Evolutionary conservation across 2,797 vertebrate genomes (phyloP), one percentile per base, ranked within the genome.

Genomic region (Aeoliscus strigatus): DNA sequence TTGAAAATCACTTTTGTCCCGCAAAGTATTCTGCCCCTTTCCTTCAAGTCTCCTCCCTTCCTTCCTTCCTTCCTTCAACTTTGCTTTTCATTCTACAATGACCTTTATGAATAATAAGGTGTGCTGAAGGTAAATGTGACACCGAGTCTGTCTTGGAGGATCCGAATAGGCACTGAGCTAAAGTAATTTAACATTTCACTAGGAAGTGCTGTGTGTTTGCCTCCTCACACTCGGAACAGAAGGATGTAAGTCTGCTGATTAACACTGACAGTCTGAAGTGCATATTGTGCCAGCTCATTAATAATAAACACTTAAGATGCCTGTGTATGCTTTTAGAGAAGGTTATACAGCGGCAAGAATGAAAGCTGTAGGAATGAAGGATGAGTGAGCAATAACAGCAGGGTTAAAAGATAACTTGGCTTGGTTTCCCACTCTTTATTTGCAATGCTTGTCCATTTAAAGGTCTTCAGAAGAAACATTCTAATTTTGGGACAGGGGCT

Each of bases 41-140:
- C 13, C 40, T 51, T 40, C 46, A 42, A n/a, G n/a, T n/a, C n/a
- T n/a, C n/a, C n/a, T n/a, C n/a, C n/a, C n/a, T n/a, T n/a, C n/a
- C n/a, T n/a, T 30, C 33, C 39, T 24, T 50, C 23, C 27, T 67
- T 65, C 51, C 54, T 48, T 56, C 44, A 70, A 37, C 40, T 62
- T 60, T 48, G 41, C 44, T 72, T 66, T 67, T 52, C 47, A 51
- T 71, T 39, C 38, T 29, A 49, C 8, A 46, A 57, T 80, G 77
- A 86, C 81, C 80, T 83, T 85, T 79, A 79, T 80, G 63, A 82
- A 75, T 77, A 79, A 81, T 75, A 65, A 77, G 71, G 55, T 49
- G 47, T 41, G 60, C 65, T 43, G 51, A 57, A 72, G 66, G 75
- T 73, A 79, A 79, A 74, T 39, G 63, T 78, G 64, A 66, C 60